phyloP scores from a whole-genome alignment of 1,140 invertebrate genomes.

The Aleiodes sp. region DNA sequence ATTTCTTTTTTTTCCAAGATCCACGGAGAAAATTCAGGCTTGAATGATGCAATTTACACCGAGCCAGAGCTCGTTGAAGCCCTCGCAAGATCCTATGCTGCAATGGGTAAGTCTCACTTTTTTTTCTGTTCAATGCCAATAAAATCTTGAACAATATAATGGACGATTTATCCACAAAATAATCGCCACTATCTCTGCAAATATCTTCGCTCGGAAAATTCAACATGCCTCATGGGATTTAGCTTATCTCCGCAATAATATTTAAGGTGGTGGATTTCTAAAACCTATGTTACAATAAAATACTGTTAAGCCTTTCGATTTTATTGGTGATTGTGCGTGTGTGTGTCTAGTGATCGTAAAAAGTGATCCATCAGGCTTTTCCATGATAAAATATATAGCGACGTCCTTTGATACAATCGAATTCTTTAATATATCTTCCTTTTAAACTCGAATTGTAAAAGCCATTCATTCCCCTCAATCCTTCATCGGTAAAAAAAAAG shows the following conservation, averaged over 20 bases:
- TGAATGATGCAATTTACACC: conserved; percentile 24
- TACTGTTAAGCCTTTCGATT: not conserved
- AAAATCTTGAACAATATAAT: not conserved
- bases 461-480: no score
- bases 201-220: not conserved
- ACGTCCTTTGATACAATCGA: not conserved
- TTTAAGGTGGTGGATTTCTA: not conserved
- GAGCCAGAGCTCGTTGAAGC: conserved; percentile 30
- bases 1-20: conserved; percentile 20
- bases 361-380: conserved; percentile 15
- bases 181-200: not conserved
- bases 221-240: not conserved
- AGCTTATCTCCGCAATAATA: not conserved
- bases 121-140: no score
- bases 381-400: not conserved
- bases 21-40: not conserved
- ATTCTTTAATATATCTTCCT: not conserved
- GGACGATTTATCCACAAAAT: not conserved
- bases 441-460: not conserved
- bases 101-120: conserved; percentile 35
- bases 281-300: not conserved
- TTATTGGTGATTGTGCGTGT: not conserved
- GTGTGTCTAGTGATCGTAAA: not conserved
- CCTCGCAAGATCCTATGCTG: conserved; percentile 28
- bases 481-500: no score